Percentiles rank a stretch among this genome's conserved stretches.
These are phyloP conservation scores for Bombus sibiricus DNA, from an alignment of 1,140 invertebrate species.

Conservation along the genomic window DNA sequence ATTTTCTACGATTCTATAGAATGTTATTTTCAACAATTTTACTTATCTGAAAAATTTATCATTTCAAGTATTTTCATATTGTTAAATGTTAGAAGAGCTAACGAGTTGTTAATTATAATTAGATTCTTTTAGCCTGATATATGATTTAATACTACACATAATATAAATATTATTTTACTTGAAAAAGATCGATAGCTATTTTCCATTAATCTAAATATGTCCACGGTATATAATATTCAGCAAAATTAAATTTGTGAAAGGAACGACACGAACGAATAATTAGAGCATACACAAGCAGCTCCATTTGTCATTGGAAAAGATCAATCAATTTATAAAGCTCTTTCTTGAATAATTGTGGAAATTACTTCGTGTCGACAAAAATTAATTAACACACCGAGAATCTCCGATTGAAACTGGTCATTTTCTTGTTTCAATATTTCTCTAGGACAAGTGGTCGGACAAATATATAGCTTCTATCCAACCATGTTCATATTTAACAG, in stretches of 20 bases:
- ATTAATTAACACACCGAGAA: slow-evolving; percentile 2
- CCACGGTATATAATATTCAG: no score
- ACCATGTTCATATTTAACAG: not conserved
- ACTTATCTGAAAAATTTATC: not conserved
- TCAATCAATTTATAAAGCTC: slow-evolving; percentile 8
- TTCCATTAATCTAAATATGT: not conserved
- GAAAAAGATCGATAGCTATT: not conserved
- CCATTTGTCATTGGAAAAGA: not conserved
- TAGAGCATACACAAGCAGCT: not conserved
- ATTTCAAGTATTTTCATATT: no score
- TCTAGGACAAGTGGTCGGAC: not conserved
- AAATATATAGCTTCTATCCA: not conserved
- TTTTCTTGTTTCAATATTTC: slow-evolving; percentile 10
- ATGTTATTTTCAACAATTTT: not conserved
- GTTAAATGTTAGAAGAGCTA: not conserved
- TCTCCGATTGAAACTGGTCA: not conserved
- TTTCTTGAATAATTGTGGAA: not conserved
- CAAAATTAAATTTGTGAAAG: not conserved
- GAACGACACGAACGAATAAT: not conserved
- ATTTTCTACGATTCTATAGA: not conserved
- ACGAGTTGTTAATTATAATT: not conserved
- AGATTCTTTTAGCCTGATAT: no score
- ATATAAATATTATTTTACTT: not conserved
- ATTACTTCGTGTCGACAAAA: slow-evolving; percentile 5
- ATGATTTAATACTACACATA: no score